Evolutionary conservation across 2,888 invertebrate species (phyloP), one percentile per base, ranked within the genome.

Genomic region (Caenorhabditis sp.): DNA sequence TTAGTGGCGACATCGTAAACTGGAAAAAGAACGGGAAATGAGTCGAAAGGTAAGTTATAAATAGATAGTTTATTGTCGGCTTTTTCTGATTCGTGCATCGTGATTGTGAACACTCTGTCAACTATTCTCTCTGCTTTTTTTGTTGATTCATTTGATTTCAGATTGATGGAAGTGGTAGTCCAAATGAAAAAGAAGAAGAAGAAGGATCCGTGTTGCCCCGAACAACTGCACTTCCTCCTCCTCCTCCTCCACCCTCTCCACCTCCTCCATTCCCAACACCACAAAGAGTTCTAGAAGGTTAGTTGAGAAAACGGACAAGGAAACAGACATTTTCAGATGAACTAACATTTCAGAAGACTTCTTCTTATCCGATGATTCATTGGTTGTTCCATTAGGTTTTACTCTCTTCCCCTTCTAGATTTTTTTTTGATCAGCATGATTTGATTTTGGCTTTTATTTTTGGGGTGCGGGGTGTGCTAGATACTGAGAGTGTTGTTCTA

Each of bases 241-340:
- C 19, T n/a, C 74, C 72, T n/a, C 77, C 77, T 12, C 67, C 72
- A 19, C 79, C 79, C 0, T 67, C 77, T 17, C 69, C 77, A 12
- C 77, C 79, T 31, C 77, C 79, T 36, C 79, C 79, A 8, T 75
- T 60, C 49, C 77, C 73, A 24, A 69, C 73, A 1, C 73, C 69
- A n/a, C 64, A 69, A 17, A 43, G 51, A 53, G 68, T 65, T n/a
- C 60, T 60, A 31, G 60, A 66, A 36, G 69, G 66, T 68, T 37
- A 37, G 59, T 49, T 17, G 60, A 27, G 12, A 27, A 26, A 53
- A 26, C n/a, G 3, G 17, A 31, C 50, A n/a, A 31, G 21, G 1
- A 59, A 31, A 53, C 37, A 55, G 17, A 17, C 12, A 54, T 54
- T 21, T 54, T 61, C 6, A 36, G 12, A 36, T 36, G n/a, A n/a